Evolutionary conservation across 2,888 invertebrate species (phyloP).

Genomic region (Barypeithes pellucidus): DNA sequence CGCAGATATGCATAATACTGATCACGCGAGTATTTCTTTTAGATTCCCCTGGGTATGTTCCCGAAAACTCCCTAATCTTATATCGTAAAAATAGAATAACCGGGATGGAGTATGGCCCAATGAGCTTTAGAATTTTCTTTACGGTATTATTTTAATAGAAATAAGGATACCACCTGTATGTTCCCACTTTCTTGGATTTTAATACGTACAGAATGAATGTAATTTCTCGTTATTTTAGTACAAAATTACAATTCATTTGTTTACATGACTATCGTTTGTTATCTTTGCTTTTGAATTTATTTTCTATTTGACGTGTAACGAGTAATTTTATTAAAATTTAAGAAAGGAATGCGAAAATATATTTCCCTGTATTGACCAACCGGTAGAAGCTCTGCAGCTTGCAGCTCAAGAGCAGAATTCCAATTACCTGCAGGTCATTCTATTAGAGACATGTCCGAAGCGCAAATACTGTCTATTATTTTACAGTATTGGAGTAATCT

Average conservation of each 20-base stretch:
- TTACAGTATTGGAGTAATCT: constrained; percentile 23
- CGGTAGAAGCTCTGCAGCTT: not conserved
- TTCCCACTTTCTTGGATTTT: not conserved
- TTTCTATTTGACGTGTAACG: too few relatives aligned
- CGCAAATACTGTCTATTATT: constrained; percentile 30
- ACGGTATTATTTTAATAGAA: not conserved
- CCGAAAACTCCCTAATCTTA: constrained; percentile 64
- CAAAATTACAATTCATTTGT: too few relatives aligned
- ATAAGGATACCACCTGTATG: not conserved
- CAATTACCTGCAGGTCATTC: not conserved
- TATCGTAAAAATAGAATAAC: constrained; percentile 68
- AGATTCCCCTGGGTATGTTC: constrained; percentile 62
- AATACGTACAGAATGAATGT: too few relatives aligned
- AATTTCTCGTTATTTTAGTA: too few relatives aligned
- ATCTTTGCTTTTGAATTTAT: too few relatives aligned
- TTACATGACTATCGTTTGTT: too few relatives aligned
- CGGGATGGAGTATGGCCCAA: constrained; percentile 9
- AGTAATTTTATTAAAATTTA: too few relatives aligned
- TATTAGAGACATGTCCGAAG: constrained; percentile 12
- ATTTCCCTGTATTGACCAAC: not conserved
- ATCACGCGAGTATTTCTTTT: constrained; percentile 65
- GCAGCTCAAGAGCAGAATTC: not conserved
- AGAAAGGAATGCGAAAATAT: too few relatives aligned
- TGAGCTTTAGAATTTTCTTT: constrained; percentile 3
- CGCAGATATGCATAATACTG: constrained; percentile 68